Evolutionary conservation across 2,797 vertebrate genomes (phyloP), one percentile per base, ranked within the genome.

Genomic region (Crocidura indochinensis): DNA sequence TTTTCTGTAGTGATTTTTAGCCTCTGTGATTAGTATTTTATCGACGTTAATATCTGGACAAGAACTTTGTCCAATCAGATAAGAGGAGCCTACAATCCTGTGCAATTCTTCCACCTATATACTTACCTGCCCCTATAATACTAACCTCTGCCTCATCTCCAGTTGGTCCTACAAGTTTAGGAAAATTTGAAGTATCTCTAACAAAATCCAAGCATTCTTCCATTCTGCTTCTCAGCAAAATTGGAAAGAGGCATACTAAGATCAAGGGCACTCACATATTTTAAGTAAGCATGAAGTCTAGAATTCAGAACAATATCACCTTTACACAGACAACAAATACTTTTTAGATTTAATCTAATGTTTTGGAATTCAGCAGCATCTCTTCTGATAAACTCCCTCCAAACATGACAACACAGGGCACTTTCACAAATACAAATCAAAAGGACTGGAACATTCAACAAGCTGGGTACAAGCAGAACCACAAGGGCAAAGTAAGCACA

Each of bases 401-500:
- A 64, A 93, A 84, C 38, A 31, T 2, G 7, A 72, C 27, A 83
- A 71, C 67, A 49, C 11, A 47, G 68, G 31, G 24, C 74, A 79
- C 6, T 62, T 67, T 60, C 71, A 69, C 14, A 44, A 10, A 27
- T 3, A 75, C 94, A 96, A 95, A 96, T 56, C 93, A 96, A 84
- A 94, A 71, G 75, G 94, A 91, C 90, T 93, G 94, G 80, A 93
- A 95, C 47, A 83, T 95, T 96, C 85, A 94, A 91, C 68, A 19
- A 87, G 65, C 91, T 88, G 46, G 67, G 60, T 56, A 79, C 51
- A 64, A 49, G 51, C 47, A 65, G 53, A 87, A 64, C 56, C 77
- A 64, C 83, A 95, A 94, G 74, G 96, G 94, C 95, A 96, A 95
- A 96, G 88, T 93, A 93, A 4, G 95, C 93, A 95, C 80, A 96